Conservation (phyloP, 2,888 invertebrate genomes). For the Leptinotarsa tumamoca region DNA sequence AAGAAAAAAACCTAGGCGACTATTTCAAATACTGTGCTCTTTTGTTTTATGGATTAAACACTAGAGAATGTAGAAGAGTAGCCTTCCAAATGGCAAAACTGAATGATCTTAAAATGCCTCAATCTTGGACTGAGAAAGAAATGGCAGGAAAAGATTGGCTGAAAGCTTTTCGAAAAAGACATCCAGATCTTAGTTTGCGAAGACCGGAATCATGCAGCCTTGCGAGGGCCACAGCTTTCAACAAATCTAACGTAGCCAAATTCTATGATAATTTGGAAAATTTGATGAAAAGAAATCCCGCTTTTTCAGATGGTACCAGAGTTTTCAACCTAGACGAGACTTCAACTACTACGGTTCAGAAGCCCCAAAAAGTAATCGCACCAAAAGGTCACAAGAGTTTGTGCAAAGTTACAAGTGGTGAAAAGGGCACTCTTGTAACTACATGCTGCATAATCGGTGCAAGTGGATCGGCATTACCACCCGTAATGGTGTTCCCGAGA, state of each 20-base stretch:
- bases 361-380: background rate
- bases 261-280: background rate
- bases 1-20: background rate
- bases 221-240: background rate
- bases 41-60: background rate
- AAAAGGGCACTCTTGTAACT: background rate
- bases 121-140: no score
- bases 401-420: background rate
- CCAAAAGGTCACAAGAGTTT: background rate
- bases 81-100: background rate
- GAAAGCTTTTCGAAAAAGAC: background rate
- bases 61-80: background rate
- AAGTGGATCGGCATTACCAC: background rate
- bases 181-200: background rate
- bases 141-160: no score
- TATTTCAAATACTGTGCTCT: conserved; percentile 1
- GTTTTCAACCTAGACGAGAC: background rate
- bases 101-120: background rate
- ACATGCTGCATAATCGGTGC: background rate
- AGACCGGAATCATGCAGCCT: background rate
- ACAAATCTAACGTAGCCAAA: background rate
- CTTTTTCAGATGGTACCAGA: background rate
- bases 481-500: background rate
- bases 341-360: background rate
- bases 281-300: background rate